Conservation (phyloP, 2,888 invertebrate genomes). For the Copidosoma aretas region DNA sequence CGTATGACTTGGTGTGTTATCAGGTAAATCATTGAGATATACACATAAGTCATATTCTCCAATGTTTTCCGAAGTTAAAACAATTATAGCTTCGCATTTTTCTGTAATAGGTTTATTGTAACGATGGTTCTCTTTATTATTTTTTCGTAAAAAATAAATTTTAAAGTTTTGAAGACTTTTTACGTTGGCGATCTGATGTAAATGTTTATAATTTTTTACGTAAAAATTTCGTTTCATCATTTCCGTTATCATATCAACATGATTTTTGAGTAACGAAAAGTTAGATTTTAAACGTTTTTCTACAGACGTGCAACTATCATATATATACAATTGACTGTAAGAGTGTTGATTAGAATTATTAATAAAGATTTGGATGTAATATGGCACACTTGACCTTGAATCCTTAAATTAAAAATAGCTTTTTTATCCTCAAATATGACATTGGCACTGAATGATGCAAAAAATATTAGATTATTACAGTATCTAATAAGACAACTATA, state of each 20-base stretch:
- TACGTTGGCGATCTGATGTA: not conserved
- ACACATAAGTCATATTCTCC: conserved; percentile 19
- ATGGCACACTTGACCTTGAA: no score
- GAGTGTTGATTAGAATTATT: no score
- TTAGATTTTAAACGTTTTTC: conserved; percentile 1
- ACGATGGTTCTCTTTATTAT: not conserved
- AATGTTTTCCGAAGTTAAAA: conserved; percentile 13
- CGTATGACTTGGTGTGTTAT: not conserved
- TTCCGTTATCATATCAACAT: not conserved
- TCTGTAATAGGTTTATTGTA: no score
- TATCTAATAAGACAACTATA: no score
- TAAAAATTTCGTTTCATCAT: not conserved
- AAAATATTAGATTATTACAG: no score
- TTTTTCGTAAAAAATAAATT: conserved; percentile 5
- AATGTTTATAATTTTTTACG: not conserved
- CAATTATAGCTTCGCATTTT: conserved; percentile 10
- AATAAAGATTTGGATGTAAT: no score
- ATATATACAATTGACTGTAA: no score
- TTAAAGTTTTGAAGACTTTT: not conserved
- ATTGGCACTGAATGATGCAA: no score
- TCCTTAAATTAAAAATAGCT: no score
- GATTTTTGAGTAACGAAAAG: not conserved
- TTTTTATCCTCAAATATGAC: no score
- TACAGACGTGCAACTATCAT: no score
- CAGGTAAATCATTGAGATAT: conserved; percentile 9